Evolutionary conservation across 2,888 invertebrate species (phyloP).

Genomic region (Thyatira batis): DNA sequence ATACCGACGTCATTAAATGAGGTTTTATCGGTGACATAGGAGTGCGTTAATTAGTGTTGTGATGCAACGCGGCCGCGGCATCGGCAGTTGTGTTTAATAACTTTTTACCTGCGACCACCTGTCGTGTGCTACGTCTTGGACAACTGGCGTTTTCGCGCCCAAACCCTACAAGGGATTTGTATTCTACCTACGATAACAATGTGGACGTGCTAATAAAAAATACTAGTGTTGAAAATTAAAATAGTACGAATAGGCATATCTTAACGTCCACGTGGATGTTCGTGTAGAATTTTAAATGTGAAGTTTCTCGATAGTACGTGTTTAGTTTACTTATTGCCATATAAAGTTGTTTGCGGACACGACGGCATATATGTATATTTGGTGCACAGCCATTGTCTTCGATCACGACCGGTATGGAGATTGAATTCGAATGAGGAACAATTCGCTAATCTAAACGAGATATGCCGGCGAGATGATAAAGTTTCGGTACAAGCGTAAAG

Average conservation of each 20-base stretch:
- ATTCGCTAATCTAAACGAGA: slow-evolving; percentile 42
- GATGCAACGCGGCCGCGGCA: slow-evolving; percentile 42
- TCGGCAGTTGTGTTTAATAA: slow-evolving; percentile 35
- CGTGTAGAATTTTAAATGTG: slow-evolving; percentile 61
- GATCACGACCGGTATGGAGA: slow-evolving; percentile 48
- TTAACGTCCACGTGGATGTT: slow-evolving; percentile 36
- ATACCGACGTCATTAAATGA: slow-evolving; percentile 35
- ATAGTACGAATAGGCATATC: slow-evolving; percentile 44
- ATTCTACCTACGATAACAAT: slow-evolving; percentile 21
- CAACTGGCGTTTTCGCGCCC: slow-evolving; percentile 69
- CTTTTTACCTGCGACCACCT: slow-evolving; percentile 56
- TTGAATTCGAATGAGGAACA: slow-evolving; percentile 49
- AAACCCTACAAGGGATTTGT: slow-evolving; percentile 32
- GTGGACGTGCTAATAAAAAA: slow-evolving; percentile 24
- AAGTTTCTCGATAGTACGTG: slow-evolving; percentile 67
- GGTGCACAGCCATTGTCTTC: slow-evolving; percentile 67
- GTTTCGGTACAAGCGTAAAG: slow-evolving; percentile 86
- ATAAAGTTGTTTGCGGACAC: slow-evolving; percentile 57
- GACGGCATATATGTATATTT: slow-evolving; percentile 58
- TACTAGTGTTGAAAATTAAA: slow-evolving; percentile 18
- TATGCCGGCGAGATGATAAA: slow-evolving; percentile 82
- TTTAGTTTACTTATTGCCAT: slow-evolving; percentile 71
- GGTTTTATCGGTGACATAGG: slow-evolving; percentile 32
- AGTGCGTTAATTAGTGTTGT: slow-evolving; percentile 41
- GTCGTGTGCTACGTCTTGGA: slow-evolving; percentile 26